Evolutionary conservation across 1,140 invertebrate species (phyloP), one percentile per base, ranked within the genome.

Genomic region (Contarinia nasturtii): DNA sequence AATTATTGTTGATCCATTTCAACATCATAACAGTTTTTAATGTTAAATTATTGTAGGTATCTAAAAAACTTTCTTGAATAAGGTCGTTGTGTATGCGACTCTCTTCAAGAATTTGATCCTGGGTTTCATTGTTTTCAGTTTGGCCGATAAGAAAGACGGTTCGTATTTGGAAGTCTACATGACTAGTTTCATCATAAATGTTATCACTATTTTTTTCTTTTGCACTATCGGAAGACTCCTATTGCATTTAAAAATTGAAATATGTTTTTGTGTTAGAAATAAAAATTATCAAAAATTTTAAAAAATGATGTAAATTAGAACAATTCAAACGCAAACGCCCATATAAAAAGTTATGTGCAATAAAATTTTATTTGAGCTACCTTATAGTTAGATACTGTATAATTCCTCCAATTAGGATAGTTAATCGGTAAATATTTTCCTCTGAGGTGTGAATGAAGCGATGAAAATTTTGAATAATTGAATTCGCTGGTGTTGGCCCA

Each of bases 11-110:
- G 7, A 83, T 74, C 77, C 85, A 86, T 60, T 90, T 89, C 38
- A 92, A 63, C 63, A 88, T 72, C 74, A 87, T 79, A 14, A 87
- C 74, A 15, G 82, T 84, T 60, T 95, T 95, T 7, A 93, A 61
- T 0, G 89, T 94, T 44, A 95, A 67, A 73, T 96, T 95, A 59
- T 88, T 85, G 62, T 95, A 95, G 1, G 81, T 79, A 62, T 96
- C 91, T 11, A 82, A 57, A 59, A 92, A 94, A 46, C 77, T 76
- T 61, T 90, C 87, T 66, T 92, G 84, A 36, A 96, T 80, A n/a
- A 96, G 77, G 63, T 96, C 90, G 21, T 78, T 55, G 45, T 63
- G 57, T 20, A 10, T 37, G 19, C 34, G 53, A 51, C 19, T 60
- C 52, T 15, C 55, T 51, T 50, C 61, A 55, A 44, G 46, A 53